Conservation (phyloP, 2,888 invertebrate species). For the Athetis lepigone region DNA sequence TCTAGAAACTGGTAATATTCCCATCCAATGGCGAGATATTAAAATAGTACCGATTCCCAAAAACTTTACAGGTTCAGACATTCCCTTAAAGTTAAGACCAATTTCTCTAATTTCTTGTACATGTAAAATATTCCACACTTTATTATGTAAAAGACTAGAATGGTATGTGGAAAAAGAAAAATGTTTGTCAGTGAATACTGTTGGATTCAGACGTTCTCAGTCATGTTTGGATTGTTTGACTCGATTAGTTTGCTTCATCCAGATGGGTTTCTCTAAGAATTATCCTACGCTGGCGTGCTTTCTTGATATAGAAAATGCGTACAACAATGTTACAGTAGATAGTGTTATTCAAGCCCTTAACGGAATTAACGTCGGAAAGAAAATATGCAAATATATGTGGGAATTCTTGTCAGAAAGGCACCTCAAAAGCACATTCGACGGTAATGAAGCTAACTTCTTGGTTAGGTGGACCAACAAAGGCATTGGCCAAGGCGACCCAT, state of each 20-base stretch:
- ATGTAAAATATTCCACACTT: too few relatives aligned
- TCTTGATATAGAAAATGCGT: too few relatives aligned
- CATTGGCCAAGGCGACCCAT: slow-evolving; percentile 58
- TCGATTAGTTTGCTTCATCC: slow-evolving; percentile 13
- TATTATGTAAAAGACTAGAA: too few relatives aligned
- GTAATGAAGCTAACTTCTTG: background rate
- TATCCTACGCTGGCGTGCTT: too few relatives aligned
- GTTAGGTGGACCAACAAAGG: slow-evolving; percentile 25
- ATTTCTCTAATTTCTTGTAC: too few relatives aligned
- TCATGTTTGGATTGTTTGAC: slow-evolving; percentile 15
- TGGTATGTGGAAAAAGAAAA: too few relatives aligned
- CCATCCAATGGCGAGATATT: slow-evolving; percentile 29
- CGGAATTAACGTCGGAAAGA: too few relatives aligned
- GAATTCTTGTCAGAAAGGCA: slow-evolving; percentile 1
- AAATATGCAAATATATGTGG: too few relatives aligned
- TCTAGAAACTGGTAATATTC: slow-evolving; percentile 13
- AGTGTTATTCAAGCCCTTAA: too few relatives aligned
- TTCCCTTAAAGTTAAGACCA: background rate
- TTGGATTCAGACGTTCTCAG: slow-evolving; percentile 4
- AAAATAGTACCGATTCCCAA: slow-evolving; percentile 27
- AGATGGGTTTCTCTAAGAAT: slow-evolving; percentile 24
- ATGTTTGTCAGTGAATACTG: too few relatives aligned
- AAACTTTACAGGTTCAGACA: background rate
- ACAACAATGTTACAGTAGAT: too few relatives aligned
- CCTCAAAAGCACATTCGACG: slow-evolving; percentile 1